Conservation (phyloP, 2,797 vertebrate genomes). For the Macroramphosus scolopax region DNA sequence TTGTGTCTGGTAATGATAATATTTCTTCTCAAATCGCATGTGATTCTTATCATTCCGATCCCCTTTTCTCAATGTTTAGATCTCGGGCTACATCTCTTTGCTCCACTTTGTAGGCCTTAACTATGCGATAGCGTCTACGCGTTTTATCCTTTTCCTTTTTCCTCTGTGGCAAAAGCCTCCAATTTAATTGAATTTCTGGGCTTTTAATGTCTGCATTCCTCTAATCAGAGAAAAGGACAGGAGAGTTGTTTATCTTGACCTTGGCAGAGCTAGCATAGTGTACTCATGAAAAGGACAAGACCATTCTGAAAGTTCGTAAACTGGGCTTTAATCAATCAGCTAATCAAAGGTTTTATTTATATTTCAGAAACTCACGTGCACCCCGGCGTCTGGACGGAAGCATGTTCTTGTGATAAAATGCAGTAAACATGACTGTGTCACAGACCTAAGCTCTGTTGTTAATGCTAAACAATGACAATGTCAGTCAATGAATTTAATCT, state of each 20-base stretch:
- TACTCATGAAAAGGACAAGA: constrained; percentile 44
- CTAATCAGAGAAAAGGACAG: constrained; percentile 72
- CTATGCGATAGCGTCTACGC: constrained; percentile 65
- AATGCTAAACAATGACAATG: constrained; percentile 22
- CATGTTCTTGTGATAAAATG: constrained; percentile 21
- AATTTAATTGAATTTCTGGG: constrained; percentile 81
- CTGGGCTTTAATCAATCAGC: constrained; percentile 54
- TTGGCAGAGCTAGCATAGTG: constrained; percentile 73
- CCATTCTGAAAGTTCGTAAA: constrained; percentile 55
- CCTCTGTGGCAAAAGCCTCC: constrained; percentile 73
- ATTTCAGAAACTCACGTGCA: constrained; percentile 37
- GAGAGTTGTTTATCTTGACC: constrained; percentile 80
- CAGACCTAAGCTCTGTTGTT: constrained; percentile 21
- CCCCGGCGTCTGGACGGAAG: too few relatives aligned
- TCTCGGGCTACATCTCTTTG: constrained; percentile 68
- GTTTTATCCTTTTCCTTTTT: constrained; percentile 65
- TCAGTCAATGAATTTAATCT: constrained; percentile 28
- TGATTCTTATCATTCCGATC: constrained; percentile 77
- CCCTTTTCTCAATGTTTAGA: constrained; percentile 73
- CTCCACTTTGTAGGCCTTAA: constrained; percentile 63
- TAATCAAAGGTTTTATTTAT: constrained; percentile 51
- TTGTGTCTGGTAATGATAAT: constrained; percentile 66
- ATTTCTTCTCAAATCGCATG: constrained; percentile 69
- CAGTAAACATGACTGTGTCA: constrained; percentile 18
- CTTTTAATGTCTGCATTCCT: constrained; percentile 83